A percentile compares a stretch with the other conserved stretches of the same genome.
phyloP scores from a whole-genome alignment of 2,888 invertebrate genomes.

The Cantharis flavilabris region DNA sequence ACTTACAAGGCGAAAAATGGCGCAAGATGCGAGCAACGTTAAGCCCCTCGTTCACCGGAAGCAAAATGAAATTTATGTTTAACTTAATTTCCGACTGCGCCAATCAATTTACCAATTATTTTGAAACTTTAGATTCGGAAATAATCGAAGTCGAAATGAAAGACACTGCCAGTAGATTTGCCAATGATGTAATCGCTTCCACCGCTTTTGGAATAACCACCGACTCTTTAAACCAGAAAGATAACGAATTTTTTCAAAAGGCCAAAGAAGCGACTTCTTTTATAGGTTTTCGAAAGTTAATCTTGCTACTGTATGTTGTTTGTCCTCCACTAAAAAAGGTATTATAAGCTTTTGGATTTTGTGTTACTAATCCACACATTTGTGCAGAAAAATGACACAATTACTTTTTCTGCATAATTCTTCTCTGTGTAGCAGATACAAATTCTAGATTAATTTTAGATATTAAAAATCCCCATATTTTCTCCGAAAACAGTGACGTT shows the following conservation, averaged over 20 bases:
- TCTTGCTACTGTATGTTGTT: neutral
- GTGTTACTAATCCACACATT: too few relatives aligned
- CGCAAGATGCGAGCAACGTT: slow-evolving; percentile 18
- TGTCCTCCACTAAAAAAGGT: neutral
- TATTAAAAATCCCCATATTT: slow-evolving; percentile 8
- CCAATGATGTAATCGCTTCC: slow-evolving; percentile 61
- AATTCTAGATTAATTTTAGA: slow-evolving; percentile 15
- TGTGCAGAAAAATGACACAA: too few relatives aligned
- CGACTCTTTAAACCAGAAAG: slow-evolving; percentile 59
- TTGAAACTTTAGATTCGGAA: slow-evolving; percentile 33
- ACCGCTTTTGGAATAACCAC: slow-evolving; percentile 60
- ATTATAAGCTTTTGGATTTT: neutral
- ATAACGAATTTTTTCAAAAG: slow-evolving; percentile 61
- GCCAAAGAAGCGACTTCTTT: slow-evolving; percentile 58
- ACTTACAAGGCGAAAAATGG: slow-evolving; percentile 17
- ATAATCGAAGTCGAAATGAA: slow-evolving; percentile 52
- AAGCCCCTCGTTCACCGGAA: slow-evolving; percentile 26
- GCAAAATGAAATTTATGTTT: slow-evolving; percentile 25
- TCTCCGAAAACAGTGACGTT: slow-evolving; percentile 15
- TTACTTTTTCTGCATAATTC: too few relatives aligned
- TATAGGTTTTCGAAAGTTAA: neutral
- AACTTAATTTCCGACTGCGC: slow-evolving; percentile 25
- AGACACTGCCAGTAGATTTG: slow-evolving; percentile 55
- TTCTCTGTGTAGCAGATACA: neutral
- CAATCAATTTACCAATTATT: slow-evolving; percentile 36